A percentile compares a stretch with the other conserved stretches of the same genome.
Conservation (phyloP, 2,888 invertebrate genomes). For the Perdita meconis region DNA sequence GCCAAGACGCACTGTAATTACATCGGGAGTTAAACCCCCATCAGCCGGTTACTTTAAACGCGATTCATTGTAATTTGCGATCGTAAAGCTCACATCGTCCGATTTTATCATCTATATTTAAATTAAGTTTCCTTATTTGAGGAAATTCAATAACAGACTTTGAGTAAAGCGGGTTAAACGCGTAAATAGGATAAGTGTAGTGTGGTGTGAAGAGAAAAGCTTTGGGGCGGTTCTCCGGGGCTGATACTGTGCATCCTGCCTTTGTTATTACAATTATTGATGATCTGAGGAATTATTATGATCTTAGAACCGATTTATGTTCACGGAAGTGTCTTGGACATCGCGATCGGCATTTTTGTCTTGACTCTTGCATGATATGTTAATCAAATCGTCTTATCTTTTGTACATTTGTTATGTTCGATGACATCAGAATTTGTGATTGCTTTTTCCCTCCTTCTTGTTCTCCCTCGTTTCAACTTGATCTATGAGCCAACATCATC, state of each 20-base stretch:
- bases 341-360: neutral
- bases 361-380: neutral
- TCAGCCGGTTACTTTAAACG: conserved; percentile 25
- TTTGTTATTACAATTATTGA: conserved; percentile 15
- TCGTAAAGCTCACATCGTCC: conserved; percentile 40
- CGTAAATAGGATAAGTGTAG: conserved; percentile 50
- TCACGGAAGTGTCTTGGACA: neutral
- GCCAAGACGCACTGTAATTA: conserved; percentile 36
- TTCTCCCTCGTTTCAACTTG: conserved; percentile 22
- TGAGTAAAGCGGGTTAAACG: conserved; percentile 21
- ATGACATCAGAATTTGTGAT: neutral
- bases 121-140: conserved; percentile 32
- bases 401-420: neutral
- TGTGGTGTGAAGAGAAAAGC: conserved; percentile 34
- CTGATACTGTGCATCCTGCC: neutral
- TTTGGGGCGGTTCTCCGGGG: conserved; percentile 15
- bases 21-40: conserved; percentile 43
- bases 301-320: neutral
- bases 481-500: conserved; percentile 37
- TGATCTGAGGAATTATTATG: conserved; percentile 6
- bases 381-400: neutral
- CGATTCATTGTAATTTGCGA: conserved; percentile 54
- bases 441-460: neutral
- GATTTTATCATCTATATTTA: conserved; percentile 51
- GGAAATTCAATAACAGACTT: conserved; percentile 30